Conservation (phyloP, 1,140 invertebrate genomes). For the Druon quercuslanigerum region DNA sequence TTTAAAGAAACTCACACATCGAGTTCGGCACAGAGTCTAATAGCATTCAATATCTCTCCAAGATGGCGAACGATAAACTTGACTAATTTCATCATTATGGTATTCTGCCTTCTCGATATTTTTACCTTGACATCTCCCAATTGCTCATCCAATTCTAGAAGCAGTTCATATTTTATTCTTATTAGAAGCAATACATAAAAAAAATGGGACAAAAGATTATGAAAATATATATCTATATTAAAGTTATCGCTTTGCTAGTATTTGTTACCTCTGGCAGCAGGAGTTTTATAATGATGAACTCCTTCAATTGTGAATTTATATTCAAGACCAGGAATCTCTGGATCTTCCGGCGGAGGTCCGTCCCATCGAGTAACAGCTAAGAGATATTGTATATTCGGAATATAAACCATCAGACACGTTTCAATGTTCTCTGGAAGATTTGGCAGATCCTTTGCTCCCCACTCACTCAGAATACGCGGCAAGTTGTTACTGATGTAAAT, state of each 20-base stretch:
- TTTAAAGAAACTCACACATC: slow-evolving; percentile 80
- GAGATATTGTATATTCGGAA: slow-evolving; percentile 89
- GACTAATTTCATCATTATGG: slow-evolving; percentile 84
- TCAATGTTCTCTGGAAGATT: slow-evolving; percentile 80
- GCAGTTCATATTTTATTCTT: slow-evolving; percentile 22
- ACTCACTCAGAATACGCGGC: slow-evolving; percentile 79
- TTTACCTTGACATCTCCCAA: slow-evolving; percentile 86
- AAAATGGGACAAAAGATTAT: slow-evolving; percentile 18
- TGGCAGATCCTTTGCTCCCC: slow-evolving; percentile 82
- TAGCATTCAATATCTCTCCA: slow-evolving; percentile 77
- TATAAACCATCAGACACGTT: slow-evolving; percentile 85
- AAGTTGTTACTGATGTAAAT: slow-evolving; percentile 65
- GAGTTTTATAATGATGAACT: slow-evolving; percentile 85
- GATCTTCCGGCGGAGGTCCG: slow-evolving; percentile 74
- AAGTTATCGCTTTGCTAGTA: no score
- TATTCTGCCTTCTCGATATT: slow-evolving; percentile 85
- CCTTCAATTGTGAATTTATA: slow-evolving; percentile 84
- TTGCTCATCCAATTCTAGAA: slow-evolving; percentile 84
- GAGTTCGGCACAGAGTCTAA: slow-evolving; percentile 82
- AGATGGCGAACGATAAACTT: slow-evolving; percentile 80
- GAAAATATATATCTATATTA: neutral
- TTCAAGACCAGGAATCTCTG: slow-evolving; percentile 79
- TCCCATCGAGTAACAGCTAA: slow-evolving; percentile 82
- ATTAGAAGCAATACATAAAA: slow-evolving; percentile 19
- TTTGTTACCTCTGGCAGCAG: slow-evolving; percentile 81